Percentiles rank a stretch among this genome's conserved stretches.
phyloP scores from a whole-genome alignment of 2,888 invertebrate species.

The Apantesis nais region DNA sequence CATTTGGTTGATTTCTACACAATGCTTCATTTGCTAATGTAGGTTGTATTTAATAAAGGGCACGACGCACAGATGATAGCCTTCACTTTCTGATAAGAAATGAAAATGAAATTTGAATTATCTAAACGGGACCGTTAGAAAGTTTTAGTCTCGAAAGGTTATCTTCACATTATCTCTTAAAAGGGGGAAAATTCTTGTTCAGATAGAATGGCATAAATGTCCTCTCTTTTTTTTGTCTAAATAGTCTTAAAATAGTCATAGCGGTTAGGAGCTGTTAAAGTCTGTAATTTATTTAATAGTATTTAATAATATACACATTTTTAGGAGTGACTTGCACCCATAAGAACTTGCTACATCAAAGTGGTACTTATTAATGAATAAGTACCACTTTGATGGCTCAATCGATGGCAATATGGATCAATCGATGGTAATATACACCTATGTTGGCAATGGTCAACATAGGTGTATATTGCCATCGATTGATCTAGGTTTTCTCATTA shows the following conservation, averaged over 20 bases:
- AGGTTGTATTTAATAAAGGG: constrained; percentile 44
- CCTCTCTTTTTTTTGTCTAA: not conserved
- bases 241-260: not conserved
- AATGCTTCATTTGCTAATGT: constrained; percentile 42
- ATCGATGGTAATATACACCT: too few relatives aligned
- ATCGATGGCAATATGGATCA: too few relatives aligned
- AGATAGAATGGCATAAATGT: constrained; percentile 16
- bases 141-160: constrained; percentile 42
- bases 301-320: not conserved
- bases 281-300: not conserved
- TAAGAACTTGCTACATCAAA: too few relatives aligned
- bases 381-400: too few relatives aligned
- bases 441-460: too few relatives aligned
- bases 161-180: constrained; percentile 36
- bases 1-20: constrained; percentile 24
- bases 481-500: not conserved
- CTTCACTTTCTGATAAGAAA: constrained; percentile 35
- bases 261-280: too few relatives aligned
- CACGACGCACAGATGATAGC: constrained; percentile 42
- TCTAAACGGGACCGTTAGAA: constrained; percentile 45
- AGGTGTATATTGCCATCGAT: not conserved
- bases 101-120: constrained; percentile 38
- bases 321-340: not conserved
- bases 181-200: constrained; percentile 28
- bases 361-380: too few relatives aligned